These are phyloP conservation scores for Daktulosphaira vitifoliae DNA, from an alignment of 1,140 invertebrate species.

Conservation along the genomic window DNA sequence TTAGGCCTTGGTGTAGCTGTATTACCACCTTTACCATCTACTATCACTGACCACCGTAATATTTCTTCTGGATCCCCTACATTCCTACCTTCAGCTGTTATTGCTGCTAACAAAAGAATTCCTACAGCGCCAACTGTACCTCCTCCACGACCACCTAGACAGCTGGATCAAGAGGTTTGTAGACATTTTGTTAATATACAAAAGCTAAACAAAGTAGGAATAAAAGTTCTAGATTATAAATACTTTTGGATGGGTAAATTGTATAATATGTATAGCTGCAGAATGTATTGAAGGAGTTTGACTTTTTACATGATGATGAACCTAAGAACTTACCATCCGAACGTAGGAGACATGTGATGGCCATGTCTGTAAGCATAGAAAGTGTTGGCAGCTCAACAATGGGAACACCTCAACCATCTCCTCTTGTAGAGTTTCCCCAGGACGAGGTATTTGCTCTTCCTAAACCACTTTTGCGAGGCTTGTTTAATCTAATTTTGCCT, in stretches of 20 bases:
- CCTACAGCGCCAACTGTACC: constrained; percentile 44
- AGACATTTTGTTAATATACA: constrained; percentile 32
- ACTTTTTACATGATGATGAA: constrained; percentile 73
- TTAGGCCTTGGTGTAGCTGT: constrained; percentile 52
- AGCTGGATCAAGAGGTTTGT: constrained; percentile 47
- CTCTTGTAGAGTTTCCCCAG: constrained; percentile 64
- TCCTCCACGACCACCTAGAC: constrained; percentile 39
- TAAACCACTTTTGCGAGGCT: constrained; percentile 19
- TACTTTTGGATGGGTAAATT: constrained; percentile 44
- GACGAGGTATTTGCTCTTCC: constrained; percentile 53
- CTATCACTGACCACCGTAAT: constrained; percentile 37
- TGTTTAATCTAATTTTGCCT: constrained; percentile 7
- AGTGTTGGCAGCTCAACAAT: constrained; percentile 46
- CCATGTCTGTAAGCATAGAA: constrained; percentile 41
- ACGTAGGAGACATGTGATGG: constrained; percentile 25
- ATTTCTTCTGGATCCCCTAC: constrained; percentile 45
- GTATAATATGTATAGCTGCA: constrained; percentile 52
- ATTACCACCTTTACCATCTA: constrained; percentile 49
- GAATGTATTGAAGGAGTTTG: constrained; percentile 74
- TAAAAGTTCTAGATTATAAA: constrained; percentile 35
- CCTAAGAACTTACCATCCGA: constrained; percentile 47
- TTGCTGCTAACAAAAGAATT: constrained; percentile 45
- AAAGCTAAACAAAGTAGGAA: constrained; percentile 7
- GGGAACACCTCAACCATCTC: constrained; percentile 49
- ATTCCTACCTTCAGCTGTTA: constrained; percentile 42